These are phyloP conservation scores for Ranitomeya variabilis DNA, from an alignment of 2,113 vertebrate genomes.

Conservation along the genomic window DNA sequence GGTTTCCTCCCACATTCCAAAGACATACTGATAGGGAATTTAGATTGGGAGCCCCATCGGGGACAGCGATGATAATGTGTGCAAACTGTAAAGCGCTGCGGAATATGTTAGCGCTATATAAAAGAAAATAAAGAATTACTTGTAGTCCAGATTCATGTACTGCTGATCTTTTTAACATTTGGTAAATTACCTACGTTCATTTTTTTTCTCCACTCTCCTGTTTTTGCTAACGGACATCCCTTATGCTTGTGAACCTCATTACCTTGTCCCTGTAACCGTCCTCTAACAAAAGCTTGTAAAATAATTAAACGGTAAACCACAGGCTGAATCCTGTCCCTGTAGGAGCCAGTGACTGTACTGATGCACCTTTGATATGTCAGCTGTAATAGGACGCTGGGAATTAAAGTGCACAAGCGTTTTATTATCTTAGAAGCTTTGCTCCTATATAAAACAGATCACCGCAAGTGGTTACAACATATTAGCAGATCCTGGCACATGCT, in stretches of 20 bases:
- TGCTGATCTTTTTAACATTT: conserved; percentile 30
- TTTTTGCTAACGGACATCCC: background rate
- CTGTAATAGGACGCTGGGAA: conserved; percentile 12
- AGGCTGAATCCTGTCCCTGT: background rate
- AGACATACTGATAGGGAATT: no score
- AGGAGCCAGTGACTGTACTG: background rate
- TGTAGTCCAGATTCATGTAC: background rate
- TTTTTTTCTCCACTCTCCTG: background rate
- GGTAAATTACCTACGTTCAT: background rate
- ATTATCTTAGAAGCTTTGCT: conserved; percentile 22
- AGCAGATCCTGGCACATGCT: background rate
- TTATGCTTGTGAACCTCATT: background rate
- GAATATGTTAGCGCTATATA: no score
- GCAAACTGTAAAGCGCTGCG: no score
- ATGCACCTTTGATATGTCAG: conserved; percentile 11
- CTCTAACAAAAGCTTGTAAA: conserved; percentile 13
- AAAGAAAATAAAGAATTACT: no score
- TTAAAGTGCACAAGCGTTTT: conserved; percentile 13
- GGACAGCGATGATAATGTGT: no score
- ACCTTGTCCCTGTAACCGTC: background rate
- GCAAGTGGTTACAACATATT: background rate
- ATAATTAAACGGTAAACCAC: conserved; percentile 18
- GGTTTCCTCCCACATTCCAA: no score
- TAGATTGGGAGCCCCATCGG: no score
- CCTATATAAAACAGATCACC: conserved; percentile 27